Conservation (phyloP, 2,888 invertebrate genomes). For the Ophraella communa region DNA sequence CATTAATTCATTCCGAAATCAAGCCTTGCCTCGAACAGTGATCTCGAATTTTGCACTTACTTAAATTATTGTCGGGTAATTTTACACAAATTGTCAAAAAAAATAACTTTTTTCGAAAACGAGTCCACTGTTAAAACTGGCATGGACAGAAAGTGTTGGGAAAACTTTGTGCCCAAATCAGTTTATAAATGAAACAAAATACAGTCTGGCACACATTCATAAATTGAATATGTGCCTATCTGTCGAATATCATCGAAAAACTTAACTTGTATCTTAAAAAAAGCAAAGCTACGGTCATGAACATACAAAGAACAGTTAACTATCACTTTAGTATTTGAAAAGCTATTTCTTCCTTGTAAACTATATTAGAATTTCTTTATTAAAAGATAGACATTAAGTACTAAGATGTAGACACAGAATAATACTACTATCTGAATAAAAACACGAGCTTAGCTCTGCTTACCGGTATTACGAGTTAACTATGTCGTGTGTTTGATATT, state of each 20-base stretch:
- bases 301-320: slow-evolving; percentile 48
- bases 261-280: slow-evolving; percentile 38
- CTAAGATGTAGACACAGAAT: slow-evolving; percentile 33
- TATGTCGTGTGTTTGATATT: slow-evolving; percentile 43
- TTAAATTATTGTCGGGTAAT: neutral
- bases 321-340: slow-evolving; percentile 31
- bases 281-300: slow-evolving; percentile 41
- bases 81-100: neutral
- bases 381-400: slow-evolving; percentile 31
- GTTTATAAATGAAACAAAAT: slow-evolving; percentile 30
- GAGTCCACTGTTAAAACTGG: slow-evolving; percentile 36
- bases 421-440: slow-evolving; percentile 30
- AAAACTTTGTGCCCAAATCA: slow-evolving; percentile 57
- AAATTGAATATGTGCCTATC: slow-evolving; percentile 30
- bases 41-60: neutral
- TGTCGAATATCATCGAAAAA: slow-evolving; percentile 39
- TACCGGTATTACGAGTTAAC: slow-evolving; percentile 47
- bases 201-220: slow-evolving; percentile 30
- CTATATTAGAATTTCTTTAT: slow-evolving; percentile 22
- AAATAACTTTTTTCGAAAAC: neutral
- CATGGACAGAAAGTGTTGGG: slow-evolving; percentile 57
- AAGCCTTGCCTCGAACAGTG: too few species aligned
- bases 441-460: slow-evolving; percentile 51
- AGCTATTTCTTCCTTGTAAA: slow-evolving; percentile 21
- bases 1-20: too few species aligned